Evolutionary conservation across 2,888 invertebrate genomes (phyloP), one percentile per base, ranked within the genome.

Genomic region (Spisula subtruncata): DNA sequence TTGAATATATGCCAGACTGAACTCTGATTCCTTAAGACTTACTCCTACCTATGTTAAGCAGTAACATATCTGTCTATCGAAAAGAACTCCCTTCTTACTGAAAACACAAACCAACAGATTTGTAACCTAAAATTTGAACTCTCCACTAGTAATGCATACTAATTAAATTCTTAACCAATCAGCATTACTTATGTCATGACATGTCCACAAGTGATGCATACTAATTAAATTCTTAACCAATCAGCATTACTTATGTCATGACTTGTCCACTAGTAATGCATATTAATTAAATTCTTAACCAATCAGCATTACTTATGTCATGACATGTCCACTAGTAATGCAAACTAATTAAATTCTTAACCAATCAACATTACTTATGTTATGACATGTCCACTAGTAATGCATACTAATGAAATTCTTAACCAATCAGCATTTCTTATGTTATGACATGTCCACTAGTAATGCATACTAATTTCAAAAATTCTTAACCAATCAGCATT

Each of bases 11-110:
- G 75, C 75, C 75, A 75, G 75, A 75, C 29, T 18, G 35, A 75
- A 75, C 35, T 75, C 75, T 32, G 32, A 32, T 75, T 75, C 12
- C 75, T 35, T 8, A 46, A 41, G 8, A 84, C 75, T 84, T 75
- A 75, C 75, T 66, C 84, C 84, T 75, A 75, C 75, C 46, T 32
- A 41, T 29, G 29, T 75, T 84, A 84, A 51, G 75, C 46, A 41
- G 84, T 71, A 29, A 51, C 46, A 20, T 75, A 84, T 75, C 84
- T 80, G 85, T 85, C 85, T n/a, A 54, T 80, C 56, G 85, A 85
- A 85, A 85, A 80, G 85, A 85, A 85, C 56, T 85, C 85, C 48
- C 85, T 79, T 79, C 85, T 85, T 51, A 85, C 85, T 85, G 85
- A 85, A 85, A 85, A 60, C 51, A 81, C 51, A 81, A 48, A 75